These are phyloP conservation scores for Istiophorus platypterus DNA, from an alignment of 2,113 vertebrate genomes.

Conservation along the genomic window DNA sequence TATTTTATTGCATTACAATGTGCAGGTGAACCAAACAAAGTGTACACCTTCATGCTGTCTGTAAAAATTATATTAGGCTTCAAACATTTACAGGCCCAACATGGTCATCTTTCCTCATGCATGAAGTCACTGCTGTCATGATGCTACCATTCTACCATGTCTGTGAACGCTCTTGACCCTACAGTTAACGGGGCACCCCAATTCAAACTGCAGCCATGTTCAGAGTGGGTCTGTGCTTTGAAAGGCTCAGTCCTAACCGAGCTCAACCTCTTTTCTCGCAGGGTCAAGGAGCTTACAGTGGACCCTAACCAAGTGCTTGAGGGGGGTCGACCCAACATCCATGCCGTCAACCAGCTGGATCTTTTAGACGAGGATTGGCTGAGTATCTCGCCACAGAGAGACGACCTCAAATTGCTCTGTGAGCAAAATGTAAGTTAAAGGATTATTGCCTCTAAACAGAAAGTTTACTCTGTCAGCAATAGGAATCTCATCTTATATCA, in stretches of 20 bases:
- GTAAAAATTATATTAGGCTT: not conserved
- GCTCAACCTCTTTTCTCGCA: constrained; percentile 57
- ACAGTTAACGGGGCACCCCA: not conserved
- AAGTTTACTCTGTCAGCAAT: not conserved
- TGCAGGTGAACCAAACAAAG: not conserved
- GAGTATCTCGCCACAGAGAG: constrained; percentile 95
- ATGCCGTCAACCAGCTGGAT: constrained; percentile 90
- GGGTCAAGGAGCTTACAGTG: constrained; percentile 96
- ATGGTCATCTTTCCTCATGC: constrained; percentile 29
- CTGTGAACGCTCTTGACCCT: not conserved
- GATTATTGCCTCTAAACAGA: not conserved
- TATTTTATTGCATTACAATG: not conserved
- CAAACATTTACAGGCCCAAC: not conserved
- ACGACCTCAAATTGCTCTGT: constrained; percentile 98
- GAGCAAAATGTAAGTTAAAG: constrained; percentile 94
- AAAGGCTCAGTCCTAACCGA: not conserved
- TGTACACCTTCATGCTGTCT: not conserved
- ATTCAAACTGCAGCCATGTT: not conserved
- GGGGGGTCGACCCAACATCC: constrained; percentile 88
- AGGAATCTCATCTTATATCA: not conserved
- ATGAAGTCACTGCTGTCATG: constrained; percentile 54
- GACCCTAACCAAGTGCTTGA: constrained; percentile 90
- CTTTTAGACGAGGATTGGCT: constrained; percentile 92
- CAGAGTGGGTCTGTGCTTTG: not conserved
- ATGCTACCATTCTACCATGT: constrained; percentile 21